Evolutionary conservation across 2,113 vertebrate genomes (phyloP).

Genomic region (Galbula dea): DNA sequence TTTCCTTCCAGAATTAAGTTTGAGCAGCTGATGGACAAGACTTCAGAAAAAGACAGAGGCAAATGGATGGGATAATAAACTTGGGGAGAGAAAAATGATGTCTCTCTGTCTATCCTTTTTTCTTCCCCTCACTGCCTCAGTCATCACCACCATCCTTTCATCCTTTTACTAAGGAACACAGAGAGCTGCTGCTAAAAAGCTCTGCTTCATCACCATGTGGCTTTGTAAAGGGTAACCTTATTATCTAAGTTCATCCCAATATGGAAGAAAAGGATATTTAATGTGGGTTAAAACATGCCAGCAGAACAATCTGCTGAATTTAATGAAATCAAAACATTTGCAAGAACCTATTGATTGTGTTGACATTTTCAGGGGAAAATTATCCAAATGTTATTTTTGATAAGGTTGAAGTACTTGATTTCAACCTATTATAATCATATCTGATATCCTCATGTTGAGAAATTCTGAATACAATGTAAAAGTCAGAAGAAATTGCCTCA

Average conservation of each 20-base stretch:
- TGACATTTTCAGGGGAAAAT: slow-evolving; percentile 63
- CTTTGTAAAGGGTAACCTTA: slow-evolving; percentile 6
- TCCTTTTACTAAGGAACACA: background rate
- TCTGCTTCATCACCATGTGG: background rate
- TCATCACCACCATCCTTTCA: background rate
- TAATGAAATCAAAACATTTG: slow-evolving; percentile 63
- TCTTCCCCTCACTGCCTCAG: background rate
- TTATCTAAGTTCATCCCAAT: slow-evolving; percentile 29
- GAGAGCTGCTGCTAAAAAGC: background rate
- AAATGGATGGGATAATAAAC: slow-evolving; percentile 63
- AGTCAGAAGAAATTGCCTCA: slow-evolving; percentile 4
- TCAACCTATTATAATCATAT: slow-evolving; percentile 50
- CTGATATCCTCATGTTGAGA: slow-evolving; percentile 31
- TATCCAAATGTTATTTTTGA: slow-evolving; percentile 65
- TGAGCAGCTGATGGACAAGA: slow-evolving; percentile 61
- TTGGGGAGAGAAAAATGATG: slow-evolving; percentile 1
- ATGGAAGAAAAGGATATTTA: slow-evolving; percentile 24
- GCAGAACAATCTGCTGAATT: slow-evolving; percentile 53
- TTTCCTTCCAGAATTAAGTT: slow-evolving; percentile 69
- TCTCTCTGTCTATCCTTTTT: background rate
- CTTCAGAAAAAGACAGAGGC: slow-evolving; percentile 53
- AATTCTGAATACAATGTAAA: background rate
- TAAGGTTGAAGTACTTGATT: slow-evolving; percentile 63
- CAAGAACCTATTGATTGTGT: slow-evolving; percentile 67
- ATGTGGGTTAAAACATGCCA: background rate